Evolutionary conservation across 2,888 invertebrate species (phyloP).

Genomic region (Willowsia nigromaculata): DNA sequence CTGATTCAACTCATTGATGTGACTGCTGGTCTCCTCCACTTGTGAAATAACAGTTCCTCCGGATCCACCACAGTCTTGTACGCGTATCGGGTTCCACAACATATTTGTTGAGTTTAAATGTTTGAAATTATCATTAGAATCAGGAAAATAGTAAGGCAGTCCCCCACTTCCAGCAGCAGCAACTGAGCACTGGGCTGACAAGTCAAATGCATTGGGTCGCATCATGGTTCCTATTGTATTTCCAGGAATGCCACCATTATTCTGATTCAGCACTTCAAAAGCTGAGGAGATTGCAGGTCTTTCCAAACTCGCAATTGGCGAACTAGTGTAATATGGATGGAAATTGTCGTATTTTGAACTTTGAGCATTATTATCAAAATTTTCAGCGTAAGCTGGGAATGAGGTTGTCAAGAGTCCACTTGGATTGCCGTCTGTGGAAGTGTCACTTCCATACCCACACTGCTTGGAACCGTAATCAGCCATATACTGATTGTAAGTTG

Average conservation of each 20-base stretch:
- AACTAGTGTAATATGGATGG: conserved; percentile 44
- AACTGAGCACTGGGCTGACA: neutral
- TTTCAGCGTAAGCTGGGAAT: conserved; percentile 30
- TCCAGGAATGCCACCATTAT: neutral
- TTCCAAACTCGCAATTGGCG: conserved; percentile 16
- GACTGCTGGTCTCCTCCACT: conserved; percentile 29
- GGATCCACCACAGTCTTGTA: conserved; percentile 21
- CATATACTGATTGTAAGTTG: conserved; percentile 73
- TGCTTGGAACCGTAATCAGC: conserved; percentile 42
- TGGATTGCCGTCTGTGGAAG: neutral
- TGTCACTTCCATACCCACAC: conserved; percentile 5
- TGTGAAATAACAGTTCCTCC: conserved; percentile 8
- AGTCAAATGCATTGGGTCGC: conserved; percentile 14
- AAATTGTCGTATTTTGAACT: conserved; percentile 1
- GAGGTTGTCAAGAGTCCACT: conserved; percentile 35
- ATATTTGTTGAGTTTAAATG: conserved; percentile 17
- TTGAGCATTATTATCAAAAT: conserved; percentile 14
- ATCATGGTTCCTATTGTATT: neutral
- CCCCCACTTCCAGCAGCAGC: neutral
- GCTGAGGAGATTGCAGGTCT: neutral
- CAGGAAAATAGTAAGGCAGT: neutral
- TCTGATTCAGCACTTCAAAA: conserved; percentile 26
- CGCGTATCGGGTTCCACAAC: conserved; percentile 18
- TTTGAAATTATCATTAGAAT: conserved; percentile 30
- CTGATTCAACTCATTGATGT: conserved; percentile 32